Evolutionary conservation across 2,113 vertebrate species (phyloP), one percentile per base, ranked within the genome.

Genomic region (Salvelinus sp.): DNA sequence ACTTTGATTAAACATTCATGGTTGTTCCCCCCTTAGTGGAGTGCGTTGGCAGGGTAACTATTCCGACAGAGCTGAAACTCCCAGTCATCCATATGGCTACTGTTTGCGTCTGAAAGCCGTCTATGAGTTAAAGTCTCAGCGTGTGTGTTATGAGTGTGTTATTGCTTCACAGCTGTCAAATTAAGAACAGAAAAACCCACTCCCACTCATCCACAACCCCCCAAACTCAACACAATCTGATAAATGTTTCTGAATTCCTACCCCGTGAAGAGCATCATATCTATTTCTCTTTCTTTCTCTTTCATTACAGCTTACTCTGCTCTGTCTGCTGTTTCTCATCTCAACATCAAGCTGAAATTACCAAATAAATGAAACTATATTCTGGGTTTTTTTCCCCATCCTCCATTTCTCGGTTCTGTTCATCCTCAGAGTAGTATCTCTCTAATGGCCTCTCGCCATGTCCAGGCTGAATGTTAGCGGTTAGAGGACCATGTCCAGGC

Each of bases 1-100:
- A 75, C 75, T 79, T 87, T 78, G 76, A 87, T 79, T 63, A 85
- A 83, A 86, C 68, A 58, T 85, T 70, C 27, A 64, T 68, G 14
- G n/a, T 23, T 69, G 44, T 6, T 50, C 62, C 12, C 28, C 38
- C 38, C 38, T 44, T 44, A 10, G 38, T 44, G 14, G 27, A 10
- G 66, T 18, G 2, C 2, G 16, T n/a, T 22, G 58, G 2, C 5
- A 62, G 58, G n/a, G n/a, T 10, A 7, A 7, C 38, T 44, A 10
- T 12, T 44, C 38, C 2, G 2, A 44, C 38, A 1, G 38, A 44
- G 38, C 38, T 44, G 9, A 10, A 10, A 12, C 58, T 22, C 58
- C 4, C 23, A 62, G 47, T 64, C n/a, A 14, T 69, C 80, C 69
- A 85, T 78, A 75, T 73, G 81, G 79, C 60, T 71, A 70, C 25